Evolutionary conservation across 2,888 invertebrate genomes (phyloP).

Genomic region (Philereme transversata): DNA sequence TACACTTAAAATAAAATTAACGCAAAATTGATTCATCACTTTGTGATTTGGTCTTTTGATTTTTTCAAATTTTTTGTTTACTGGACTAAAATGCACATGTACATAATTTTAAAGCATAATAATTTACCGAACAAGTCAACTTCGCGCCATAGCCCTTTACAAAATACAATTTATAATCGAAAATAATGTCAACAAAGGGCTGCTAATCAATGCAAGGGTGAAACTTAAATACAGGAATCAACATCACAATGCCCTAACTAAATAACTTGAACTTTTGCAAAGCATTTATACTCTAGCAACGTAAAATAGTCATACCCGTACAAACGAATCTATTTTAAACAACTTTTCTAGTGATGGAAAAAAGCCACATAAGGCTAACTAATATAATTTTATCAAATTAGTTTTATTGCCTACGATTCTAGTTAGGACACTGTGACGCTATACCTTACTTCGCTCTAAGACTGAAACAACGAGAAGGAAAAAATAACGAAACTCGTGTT

Average conservation of each 20-base stretch:
- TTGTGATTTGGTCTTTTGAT: slow-evolving; percentile 79
- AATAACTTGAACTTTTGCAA: slow-evolving; percentile 2
- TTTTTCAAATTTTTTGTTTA: slow-evolving; percentile 52
- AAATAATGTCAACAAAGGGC: slow-evolving; percentile 24
- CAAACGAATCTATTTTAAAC: too few relatives aligned
- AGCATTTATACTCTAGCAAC: too few relatives aligned
- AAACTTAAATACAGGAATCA: slow-evolving; percentile 7
- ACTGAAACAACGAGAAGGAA: slow-evolving; percentile 46
- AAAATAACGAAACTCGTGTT: slow-evolving; percentile 63
- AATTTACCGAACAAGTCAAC: slow-evolving; percentile 47
- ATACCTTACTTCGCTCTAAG: slow-evolving; percentile 24
- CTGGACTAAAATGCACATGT: slow-evolving; percentile 70
- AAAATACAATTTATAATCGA: slow-evolving; percentile 43
- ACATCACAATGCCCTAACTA: slow-evolving; percentile 13
- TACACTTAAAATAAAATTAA: slow-evolving; percentile 68
- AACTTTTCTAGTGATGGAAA: too few relatives aligned
- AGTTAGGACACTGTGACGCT: slow-evolving; percentile 11
- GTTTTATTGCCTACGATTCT: slow-evolving; percentile 4
- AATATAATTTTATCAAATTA: too few relatives aligned
- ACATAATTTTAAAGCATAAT: slow-evolving; percentile 63
- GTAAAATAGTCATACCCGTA: too few relatives aligned
- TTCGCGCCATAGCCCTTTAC: slow-evolving; percentile 46
- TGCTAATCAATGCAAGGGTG: slow-evolving; percentile 19
- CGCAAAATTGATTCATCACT: slow-evolving; percentile 73
- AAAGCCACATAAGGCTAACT: too few relatives aligned